These are phyloP conservation scores for Dioctria linearis DNA, from an alignment of 2,888 invertebrate genomes.

Conservation along the genomic window DNA sequence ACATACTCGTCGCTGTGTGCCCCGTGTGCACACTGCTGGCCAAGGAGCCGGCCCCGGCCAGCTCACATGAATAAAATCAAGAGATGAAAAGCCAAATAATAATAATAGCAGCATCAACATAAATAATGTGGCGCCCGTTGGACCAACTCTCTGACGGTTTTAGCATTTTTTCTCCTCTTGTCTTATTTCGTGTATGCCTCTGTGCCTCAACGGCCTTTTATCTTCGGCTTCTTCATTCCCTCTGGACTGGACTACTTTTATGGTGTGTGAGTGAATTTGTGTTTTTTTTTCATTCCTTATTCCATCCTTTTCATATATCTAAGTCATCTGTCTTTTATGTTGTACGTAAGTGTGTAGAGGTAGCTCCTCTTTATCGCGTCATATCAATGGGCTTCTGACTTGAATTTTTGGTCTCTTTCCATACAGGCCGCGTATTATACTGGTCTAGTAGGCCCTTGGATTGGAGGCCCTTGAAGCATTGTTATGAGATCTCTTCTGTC, in stretches of 20 bases:
- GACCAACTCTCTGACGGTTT: slow-evolving; percentile 53
- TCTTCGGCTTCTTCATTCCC: background rate
- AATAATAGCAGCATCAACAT: slow-evolving; percentile 55
- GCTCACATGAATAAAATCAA: slow-evolving; percentile 36
- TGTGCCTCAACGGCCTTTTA: slow-evolving; percentile 13
- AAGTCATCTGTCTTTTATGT: slow-evolving; percentile 27
- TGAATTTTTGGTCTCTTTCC: slow-evolving; percentile 22
- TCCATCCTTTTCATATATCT: no score
- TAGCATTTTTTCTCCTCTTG: slow-evolving; percentile 11
- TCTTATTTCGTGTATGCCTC: slow-evolving; percentile 38
- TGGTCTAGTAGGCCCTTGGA: background rate
- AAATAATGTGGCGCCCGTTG: slow-evolving; percentile 59
- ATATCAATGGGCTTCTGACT: slow-evolving; percentile 40
- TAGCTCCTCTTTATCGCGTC: slow-evolving; percentile 34
- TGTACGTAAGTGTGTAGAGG: slow-evolving; percentile 12
- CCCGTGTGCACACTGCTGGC: background rate
- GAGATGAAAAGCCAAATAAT: slow-evolving; percentile 53
- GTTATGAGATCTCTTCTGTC: slow-evolving; percentile 24
- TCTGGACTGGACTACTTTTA: slow-evolving; percentile 2
- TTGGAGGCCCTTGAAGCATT: background rate
- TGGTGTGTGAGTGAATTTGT: background rate
- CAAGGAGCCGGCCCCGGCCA: slow-evolving; percentile 10
- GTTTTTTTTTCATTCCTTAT: background rate
- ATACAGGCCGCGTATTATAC: background rate
- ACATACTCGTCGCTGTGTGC: slow-evolving; percentile 21